phyloP scores from a whole-genome alignment of 2,113 vertebrate genomes.

The Microtus montanus region DNA sequence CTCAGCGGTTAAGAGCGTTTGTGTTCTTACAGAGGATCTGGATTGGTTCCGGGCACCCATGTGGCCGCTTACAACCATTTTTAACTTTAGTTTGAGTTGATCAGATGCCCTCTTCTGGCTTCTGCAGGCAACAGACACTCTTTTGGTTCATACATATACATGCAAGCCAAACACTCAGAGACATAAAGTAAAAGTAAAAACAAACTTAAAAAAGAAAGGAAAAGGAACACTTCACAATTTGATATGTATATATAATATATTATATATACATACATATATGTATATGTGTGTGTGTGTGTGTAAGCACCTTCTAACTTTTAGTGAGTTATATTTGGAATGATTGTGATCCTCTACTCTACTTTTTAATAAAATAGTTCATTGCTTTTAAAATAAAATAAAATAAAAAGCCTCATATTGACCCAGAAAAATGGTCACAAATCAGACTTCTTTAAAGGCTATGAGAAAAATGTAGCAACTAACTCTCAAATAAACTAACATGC shows the following conservation, averaged over 20 bases:
- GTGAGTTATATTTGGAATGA: not conserved
- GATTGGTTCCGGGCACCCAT: not conserved
- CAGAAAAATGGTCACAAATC: constrained; percentile 25
- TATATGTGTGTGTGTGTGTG: no score
- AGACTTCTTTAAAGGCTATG: not conserved
- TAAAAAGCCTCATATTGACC: not conserved
- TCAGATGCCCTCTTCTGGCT: not conserved
- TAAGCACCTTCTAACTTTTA: not conserved
- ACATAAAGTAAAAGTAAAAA: not conserved
- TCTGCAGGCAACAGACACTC: no score
- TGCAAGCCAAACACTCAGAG: not conserved
- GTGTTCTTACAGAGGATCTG: not conserved
- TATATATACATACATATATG: no score
- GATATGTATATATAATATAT: not conserved
- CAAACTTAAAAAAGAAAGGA: not conserved
- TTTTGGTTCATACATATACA: not conserved
- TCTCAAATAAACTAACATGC: constrained; percentile 29
- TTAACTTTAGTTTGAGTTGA: not conserved
- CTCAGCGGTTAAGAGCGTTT: not conserved
- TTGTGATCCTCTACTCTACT: not conserved
- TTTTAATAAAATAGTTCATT: not conserved
- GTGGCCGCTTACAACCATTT: no score
- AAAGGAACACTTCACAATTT: not conserved
- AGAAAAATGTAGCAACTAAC: not conserved
- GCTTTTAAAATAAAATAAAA: not conserved